Conservation (phyloP, 2,797 vertebrate genomes). For the Sebastes diploproa region DNA sequence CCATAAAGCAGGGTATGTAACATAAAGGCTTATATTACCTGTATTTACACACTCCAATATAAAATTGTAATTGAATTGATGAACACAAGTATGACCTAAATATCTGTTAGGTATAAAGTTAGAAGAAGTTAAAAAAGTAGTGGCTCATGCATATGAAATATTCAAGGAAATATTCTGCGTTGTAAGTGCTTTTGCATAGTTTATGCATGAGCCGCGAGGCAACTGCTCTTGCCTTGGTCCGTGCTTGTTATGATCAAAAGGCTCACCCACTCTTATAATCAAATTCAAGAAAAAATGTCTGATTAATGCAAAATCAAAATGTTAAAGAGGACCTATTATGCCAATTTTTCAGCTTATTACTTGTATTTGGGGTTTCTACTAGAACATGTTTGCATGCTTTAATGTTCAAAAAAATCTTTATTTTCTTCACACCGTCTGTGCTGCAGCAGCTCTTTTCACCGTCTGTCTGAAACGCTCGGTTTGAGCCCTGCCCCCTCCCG, state of each 20-base stretch:
- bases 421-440: no score
- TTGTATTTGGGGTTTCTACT: no score
- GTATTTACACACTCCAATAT: neutral
- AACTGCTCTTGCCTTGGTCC: constrained; percentile 44
- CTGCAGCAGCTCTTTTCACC: no score
- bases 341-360: no score
- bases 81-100: constrained; percentile 19
- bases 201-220: constrained; percentile 74
- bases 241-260: constrained; percentile 44
- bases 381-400: no score
- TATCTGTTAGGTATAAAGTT: constrained; percentile 35
- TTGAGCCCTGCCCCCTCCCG: no score
- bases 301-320: neutral
- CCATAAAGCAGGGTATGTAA: neutral
- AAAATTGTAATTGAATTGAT: constrained; percentile 3
- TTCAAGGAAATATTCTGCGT: constrained; percentile 67
- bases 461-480: no score
- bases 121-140: constrained; percentile 35
- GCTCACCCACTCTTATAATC: constrained; percentile 20
- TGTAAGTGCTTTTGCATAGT: constrained; percentile 75
- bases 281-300: constrained; percentile 18
- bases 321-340: no score
- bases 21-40: neutral
- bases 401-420: no score
- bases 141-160: constrained; percentile 66